A percentile compares a stretch with the other conserved stretches of the same genome.
Evolutionary conservation across 2,888 invertebrate species (phyloP).

Genomic region (Ormyrus labotus): DNA sequence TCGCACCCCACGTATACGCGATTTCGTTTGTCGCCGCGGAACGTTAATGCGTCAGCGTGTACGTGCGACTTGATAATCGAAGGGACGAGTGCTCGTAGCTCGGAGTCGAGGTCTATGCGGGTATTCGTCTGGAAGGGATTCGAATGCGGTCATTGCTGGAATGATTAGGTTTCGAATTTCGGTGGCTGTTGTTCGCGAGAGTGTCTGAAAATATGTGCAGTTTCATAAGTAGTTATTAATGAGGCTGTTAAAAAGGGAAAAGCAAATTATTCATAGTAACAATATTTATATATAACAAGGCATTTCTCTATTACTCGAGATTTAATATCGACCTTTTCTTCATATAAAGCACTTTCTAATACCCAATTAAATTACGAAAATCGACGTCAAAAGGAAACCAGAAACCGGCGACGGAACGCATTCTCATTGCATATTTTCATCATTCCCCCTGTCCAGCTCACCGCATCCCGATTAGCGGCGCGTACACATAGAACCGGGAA

Average conservation of each 20-base stretch:
- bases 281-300: no score
- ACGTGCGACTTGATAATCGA: constrained; percentile 31
- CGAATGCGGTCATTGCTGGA: neutral
- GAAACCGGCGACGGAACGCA: neutral
- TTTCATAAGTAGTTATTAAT: no score
- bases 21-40: constrained; percentile 30
- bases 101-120: no score
- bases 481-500: neutral
- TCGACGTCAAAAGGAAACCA: constrained; percentile 7
- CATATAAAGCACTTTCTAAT: no score
- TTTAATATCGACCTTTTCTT: no score
- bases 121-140: neutral
- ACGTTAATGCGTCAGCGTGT: constrained; percentile 6
- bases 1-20: neutral
- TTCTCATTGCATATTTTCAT: constrained; percentile 4
- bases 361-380: neutral
- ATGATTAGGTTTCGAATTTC: neutral
- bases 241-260: no score
- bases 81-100: neutral
- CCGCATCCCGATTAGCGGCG: constrained; percentile 10
- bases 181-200: neutral
- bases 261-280: no score
- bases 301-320: no score
- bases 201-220: no score
- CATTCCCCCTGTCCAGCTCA: neutral